Base-by-base conservation (phyloP, 2,797 vertebrate genomes). In the Girardinus metallicus region DNA sequence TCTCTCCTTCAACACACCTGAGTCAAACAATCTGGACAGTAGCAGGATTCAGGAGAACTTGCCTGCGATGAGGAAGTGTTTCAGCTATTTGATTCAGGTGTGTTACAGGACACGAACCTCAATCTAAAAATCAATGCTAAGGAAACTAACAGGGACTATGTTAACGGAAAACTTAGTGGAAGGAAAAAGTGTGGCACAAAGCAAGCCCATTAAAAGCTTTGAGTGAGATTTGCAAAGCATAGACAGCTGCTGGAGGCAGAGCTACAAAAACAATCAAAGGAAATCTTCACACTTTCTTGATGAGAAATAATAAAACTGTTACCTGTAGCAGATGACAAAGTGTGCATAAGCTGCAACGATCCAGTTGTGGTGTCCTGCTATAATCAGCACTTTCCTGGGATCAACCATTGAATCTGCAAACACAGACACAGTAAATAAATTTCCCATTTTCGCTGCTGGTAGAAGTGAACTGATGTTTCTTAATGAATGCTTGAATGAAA, bases 311-410 rank as follows among this genome's bases (percentile, higher is more conserved):
- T 57, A 31, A 26, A 78, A 51, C 36, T 68, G 23, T 87, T 96
- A 99, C 99, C 99, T 99, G 95, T 99, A 99, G 90, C 99, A 99
- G 91, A 99, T 99, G 85, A 98, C 98, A 87, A 97, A 99, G 91
- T 99, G 98, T 12, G 98, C 98, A 77, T 99, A 99, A 2, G 99
- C 98, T 84, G 97, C 97, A 74, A 99, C 99, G 81, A 99, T 99
- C 99, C 99, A 99, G 88, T 99, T 99, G 94, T 99, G 98, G 88
- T 99, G 99, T 85, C 99, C 99, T 23, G 98, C 96, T 43, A 99
- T 96, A 76, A 99, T 99, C 7, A 99, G 91, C 86, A 99, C 99
- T 90, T 99, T 99, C 77, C 98, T 96, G 21, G 99, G 98, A 85
- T 99, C 98, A 86, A 99, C 96, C 43, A 96, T 96, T 81, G 97